Conservation (phyloP, 2,113 vertebrate genomes). For the Microtus ochrogaster region DNA sequence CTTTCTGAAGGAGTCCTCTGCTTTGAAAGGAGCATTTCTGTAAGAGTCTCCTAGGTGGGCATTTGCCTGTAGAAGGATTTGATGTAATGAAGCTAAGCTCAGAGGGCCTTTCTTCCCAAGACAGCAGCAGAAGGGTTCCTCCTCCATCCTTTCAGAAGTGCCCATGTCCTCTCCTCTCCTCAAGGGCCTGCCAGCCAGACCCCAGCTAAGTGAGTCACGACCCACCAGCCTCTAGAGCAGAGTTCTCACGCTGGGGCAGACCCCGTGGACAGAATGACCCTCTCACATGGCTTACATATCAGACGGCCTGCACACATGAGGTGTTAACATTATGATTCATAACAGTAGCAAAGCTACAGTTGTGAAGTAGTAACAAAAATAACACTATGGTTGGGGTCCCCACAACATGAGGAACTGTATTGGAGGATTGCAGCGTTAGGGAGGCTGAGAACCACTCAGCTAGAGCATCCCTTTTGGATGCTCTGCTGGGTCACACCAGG, state of each 20-base stretch:
- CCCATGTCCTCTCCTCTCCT: background rate
- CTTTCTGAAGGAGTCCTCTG: conserved; percentile 5
- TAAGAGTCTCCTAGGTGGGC: conserved; percentile 9
- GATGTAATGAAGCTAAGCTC: background rate
- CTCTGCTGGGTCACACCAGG: background rate
- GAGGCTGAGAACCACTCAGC: background rate
- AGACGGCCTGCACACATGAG: background rate
- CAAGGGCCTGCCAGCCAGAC: background rate
- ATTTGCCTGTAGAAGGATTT: background rate
- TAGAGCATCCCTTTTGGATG: background rate
- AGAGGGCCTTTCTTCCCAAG: background rate
- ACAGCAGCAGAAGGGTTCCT: background rate
- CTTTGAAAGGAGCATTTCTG: conserved; percentile 41
- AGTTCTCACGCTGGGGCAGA: background rate
- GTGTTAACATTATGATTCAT: background rate
- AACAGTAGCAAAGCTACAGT: background rate
- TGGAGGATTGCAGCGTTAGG: background rate
- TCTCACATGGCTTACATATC: background rate
- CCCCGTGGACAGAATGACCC: no score
- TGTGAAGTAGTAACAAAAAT: background rate
- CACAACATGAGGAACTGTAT: background rate
- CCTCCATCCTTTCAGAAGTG: background rate
- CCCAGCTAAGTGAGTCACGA: background rate
- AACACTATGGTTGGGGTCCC: no score
- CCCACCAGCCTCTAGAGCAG: background rate